These are phyloP conservation scores for Saturnia japonica DNA, from an alignment of 2,888 invertebrate genomes.

Conservation along the genomic window DNA sequence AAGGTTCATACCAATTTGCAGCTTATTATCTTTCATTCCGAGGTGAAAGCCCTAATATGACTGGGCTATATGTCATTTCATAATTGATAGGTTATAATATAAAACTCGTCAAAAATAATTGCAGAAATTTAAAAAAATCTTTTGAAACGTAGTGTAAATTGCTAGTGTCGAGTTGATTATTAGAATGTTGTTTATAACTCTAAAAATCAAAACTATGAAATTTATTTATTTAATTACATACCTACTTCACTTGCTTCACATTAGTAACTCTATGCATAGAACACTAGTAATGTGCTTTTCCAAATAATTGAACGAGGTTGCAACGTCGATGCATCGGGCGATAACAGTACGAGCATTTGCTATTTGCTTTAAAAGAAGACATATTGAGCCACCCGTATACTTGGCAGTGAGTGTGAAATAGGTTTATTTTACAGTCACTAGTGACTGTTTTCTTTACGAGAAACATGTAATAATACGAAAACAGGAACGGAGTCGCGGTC, in stretches of 20 bases:
- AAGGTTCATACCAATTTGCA: too few relatives aligned
- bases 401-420: not conserved
- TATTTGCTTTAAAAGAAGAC: conserved; percentile 7
- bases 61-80: too few relatives aligned
- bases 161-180: too few relatives aligned
- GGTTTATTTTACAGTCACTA: not conserved
- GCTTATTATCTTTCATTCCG: too few relatives aligned
- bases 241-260: not conserved
- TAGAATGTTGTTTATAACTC: too few relatives aligned
- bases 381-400: not conserved
- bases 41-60: too few relatives aligned
- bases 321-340: not conserved
- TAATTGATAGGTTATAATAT: too few relatives aligned
- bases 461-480: not conserved
- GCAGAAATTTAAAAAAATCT: too few relatives aligned
- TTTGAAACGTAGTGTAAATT: too few relatives aligned
- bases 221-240: not conserved
- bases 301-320: conserved; percentile 6
- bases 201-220: not conserved
- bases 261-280: conserved; percentile 1
- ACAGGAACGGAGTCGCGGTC: too few relatives aligned
- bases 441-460: not conserved
- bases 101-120: too few relatives aligned
- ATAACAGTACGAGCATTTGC: not conserved
- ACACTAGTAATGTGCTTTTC: not conserved